These are phyloP conservation scores for Proterorhinus semilunaris DNA, from an alignment of 2,113 vertebrate species.

Conservation along the genomic window DNA sequence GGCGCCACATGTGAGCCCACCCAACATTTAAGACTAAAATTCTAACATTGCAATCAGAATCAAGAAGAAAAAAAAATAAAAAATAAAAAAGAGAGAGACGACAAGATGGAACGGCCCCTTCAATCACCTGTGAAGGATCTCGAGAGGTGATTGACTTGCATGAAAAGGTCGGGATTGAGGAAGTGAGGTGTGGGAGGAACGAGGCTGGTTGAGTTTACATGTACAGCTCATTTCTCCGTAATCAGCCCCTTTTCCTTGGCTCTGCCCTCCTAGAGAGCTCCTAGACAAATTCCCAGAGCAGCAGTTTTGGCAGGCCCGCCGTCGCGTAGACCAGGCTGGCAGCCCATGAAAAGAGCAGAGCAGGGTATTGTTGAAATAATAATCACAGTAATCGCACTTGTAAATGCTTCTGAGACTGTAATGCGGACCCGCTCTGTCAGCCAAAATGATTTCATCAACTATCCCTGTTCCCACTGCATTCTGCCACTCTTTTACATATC, in stretches of 20 bases:
- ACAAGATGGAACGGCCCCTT: too few species aligned
- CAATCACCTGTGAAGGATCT: too few species aligned
- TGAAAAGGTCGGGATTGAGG: too few species aligned
- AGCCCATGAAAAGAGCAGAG: slow-evolving; percentile 79
- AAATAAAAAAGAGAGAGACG: too few species aligned
- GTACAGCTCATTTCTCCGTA: slow-evolving; percentile 5
- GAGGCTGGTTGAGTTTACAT: neutral
- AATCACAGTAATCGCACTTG: slow-evolving; percentile 78
- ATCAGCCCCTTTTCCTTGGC: slow-evolving; percentile 42
- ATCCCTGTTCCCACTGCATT: slow-evolving; percentile 48
- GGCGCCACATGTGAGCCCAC: slow-evolving; percentile 66
- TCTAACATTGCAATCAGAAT: neutral
- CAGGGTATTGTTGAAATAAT: slow-evolving; percentile 84
- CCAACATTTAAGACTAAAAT: slow-evolving; percentile 25
- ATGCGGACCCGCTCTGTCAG: slow-evolving; percentile 61
- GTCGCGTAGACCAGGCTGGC: slow-evolving; percentile 72
- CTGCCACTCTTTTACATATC: slow-evolving; percentile 48
- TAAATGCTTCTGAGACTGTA: slow-evolving; percentile 77
- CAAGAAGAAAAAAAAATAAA: too few species aligned
- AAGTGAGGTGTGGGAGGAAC: too few species aligned
- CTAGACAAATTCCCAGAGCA: slow-evolving; percentile 74
- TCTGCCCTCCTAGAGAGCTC: slow-evolving; percentile 65
- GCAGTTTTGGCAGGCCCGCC: slow-evolving; percentile 72
- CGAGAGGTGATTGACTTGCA: too few species aligned
- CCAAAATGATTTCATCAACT: slow-evolving; percentile 62